Evolutionary conservation across 2,797 vertebrate genomes (phyloP).

Genomic region (Lagorchestes hirsutus): DNA sequence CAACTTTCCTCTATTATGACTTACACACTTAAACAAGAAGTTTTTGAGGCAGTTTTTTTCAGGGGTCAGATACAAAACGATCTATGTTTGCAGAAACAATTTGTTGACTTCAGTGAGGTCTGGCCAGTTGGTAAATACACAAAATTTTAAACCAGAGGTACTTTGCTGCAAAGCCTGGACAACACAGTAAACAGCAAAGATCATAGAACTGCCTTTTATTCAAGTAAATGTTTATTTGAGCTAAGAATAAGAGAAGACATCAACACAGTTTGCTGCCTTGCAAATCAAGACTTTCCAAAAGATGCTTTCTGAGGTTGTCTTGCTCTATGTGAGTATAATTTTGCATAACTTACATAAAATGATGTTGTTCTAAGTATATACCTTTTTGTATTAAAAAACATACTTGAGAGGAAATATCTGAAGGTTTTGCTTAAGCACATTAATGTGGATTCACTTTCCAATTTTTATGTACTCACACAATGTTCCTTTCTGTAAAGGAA

Average conservation of each 20-base stretch:
- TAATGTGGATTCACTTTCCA: constrained; percentile 44
- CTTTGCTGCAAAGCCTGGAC: constrained; percentile 25
- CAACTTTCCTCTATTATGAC: constrained; percentile 40
- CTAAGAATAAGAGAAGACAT: constrained; percentile 59
- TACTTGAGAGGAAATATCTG: constrained; percentile 49
- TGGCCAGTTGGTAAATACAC: constrained; percentile 57
- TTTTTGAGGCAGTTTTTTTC: constrained; percentile 33
- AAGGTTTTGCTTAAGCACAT: neutral
- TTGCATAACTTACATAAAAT: constrained; percentile 39
- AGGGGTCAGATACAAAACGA: constrained; percentile 49
- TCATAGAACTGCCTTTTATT: constrained; percentile 68
- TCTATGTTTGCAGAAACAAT: constrained; percentile 52
- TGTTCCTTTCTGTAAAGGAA: neutral
- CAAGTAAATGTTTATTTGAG: constrained; percentile 66
- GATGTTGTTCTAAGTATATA: constrained; percentile 44
- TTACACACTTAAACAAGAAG: constrained; percentile 12
- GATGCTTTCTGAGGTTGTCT: constrained; percentile 45
- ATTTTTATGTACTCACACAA: neutral
- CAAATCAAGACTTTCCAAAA: constrained; percentile 63
- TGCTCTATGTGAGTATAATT: constrained; percentile 54
- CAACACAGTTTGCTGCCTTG: constrained; percentile 43
- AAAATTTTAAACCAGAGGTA: constrained; percentile 30
- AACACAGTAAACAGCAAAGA: constrained; percentile 63
- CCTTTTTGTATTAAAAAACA: constrained; percentile 52
- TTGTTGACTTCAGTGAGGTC: constrained; percentile 25